Percentiles rank a stretch among this genome's conserved stretches.
Conservation (phyloP, 1,140 invertebrate species). For the Nebria ingens region DNA sequence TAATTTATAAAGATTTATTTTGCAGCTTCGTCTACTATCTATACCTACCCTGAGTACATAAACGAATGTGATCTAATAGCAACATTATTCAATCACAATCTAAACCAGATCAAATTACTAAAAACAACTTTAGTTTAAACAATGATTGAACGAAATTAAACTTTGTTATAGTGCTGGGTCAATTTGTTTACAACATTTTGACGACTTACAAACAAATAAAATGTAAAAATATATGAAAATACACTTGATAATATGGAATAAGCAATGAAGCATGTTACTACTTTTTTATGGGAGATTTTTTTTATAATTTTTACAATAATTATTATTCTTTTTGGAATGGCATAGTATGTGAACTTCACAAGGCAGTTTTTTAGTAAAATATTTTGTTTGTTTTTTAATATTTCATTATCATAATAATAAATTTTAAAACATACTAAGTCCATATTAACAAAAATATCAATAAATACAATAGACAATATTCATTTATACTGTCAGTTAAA, state of each 20-base stretch:
- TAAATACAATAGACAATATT: no score
- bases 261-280: neutral
- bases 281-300: neutral
- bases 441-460: neutral
- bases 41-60: neutral
- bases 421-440: neutral
- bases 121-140: no score
- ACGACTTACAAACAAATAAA: no score
- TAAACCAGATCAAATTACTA: no score
- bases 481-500: no score
- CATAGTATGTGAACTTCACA: constrained; percentile 8
- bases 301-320: neutral
- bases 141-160: no score
- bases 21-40: neutral
- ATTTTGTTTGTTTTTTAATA: neutral
- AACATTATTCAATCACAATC: no score
- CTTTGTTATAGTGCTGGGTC: no score
- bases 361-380: constrained; percentile 7
- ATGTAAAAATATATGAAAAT: constrained; percentile 9
- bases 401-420: neutral
- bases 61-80: no score
- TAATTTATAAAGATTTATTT: neutral
- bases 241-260: constrained; percentile 6
- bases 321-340: constrained; percentile 7
- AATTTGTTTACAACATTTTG: no score